Percentiles rank a stretch among this genome's conserved stretches.
phyloP scores from a whole-genome alignment of 2,113 vertebrate genomes.

The Notarius quadriscutis region DNA sequence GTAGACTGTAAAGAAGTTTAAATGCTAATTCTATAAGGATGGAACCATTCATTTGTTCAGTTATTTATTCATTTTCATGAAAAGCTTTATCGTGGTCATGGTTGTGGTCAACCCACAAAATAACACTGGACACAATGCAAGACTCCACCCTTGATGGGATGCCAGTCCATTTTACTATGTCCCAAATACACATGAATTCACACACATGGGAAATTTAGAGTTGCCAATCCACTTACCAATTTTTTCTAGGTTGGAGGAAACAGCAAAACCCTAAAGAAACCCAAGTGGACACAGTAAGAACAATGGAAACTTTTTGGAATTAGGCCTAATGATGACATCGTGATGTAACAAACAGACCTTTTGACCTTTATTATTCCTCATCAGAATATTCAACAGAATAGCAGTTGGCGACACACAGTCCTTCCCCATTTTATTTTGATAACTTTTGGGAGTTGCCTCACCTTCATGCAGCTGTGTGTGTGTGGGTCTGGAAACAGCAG shows the following conservation, averaged over 20 bases:
- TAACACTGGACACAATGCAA: neutral
- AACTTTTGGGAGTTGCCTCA: neutral
- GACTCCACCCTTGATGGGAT: neutral
- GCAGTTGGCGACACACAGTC: neutral
- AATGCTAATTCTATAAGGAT: neutral
- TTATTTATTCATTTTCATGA: neutral
- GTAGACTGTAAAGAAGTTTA: neutral
- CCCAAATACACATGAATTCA: neutral
- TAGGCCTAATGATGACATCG: neutral
- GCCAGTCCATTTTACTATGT: neutral
- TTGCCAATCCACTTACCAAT: neutral
- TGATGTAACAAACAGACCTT: constrained; percentile 7
- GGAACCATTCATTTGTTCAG: neutral
- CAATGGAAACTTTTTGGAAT: neutral
- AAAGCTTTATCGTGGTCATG: neutral
- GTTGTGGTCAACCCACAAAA: neutral
- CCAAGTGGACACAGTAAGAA: neutral
- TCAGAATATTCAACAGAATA: neutral
- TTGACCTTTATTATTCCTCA: neutral
- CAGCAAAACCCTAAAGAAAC: neutral
- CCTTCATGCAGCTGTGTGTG: neutral
- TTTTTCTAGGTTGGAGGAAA: neutral
- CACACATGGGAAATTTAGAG: neutral
- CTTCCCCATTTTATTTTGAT: neutral
- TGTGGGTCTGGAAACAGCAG: constrained; percentile 52